phyloP scores from a whole-genome alignment of 2,113 vertebrate genomes.

The Corvus hawaiiensis region DNA sequence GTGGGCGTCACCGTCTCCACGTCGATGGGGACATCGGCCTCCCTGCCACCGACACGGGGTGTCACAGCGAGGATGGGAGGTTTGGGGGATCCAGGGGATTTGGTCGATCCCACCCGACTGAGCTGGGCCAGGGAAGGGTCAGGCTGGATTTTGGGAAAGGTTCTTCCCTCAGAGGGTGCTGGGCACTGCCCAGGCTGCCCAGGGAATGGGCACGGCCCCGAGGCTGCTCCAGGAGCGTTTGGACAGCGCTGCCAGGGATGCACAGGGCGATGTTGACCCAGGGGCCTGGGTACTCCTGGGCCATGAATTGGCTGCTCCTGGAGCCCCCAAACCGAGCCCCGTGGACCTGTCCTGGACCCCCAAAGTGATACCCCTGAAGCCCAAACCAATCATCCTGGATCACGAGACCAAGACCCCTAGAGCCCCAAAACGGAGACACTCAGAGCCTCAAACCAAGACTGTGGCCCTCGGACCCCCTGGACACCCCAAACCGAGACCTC shows the following conservation, averaged over 20 bases:
- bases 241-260: neutral
- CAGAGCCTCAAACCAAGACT: neutral
- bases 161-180: neutral
- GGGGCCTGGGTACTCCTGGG: neutral
- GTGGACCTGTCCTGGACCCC: too few species aligned
- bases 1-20: conserved; percentile 85
- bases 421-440: neutral
- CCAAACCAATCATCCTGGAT: neutral
- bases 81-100: neutral
- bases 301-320: neutral
- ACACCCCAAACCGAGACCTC: neutral
- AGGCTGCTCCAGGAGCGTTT: neutral
- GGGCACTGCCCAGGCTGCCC: neutral
- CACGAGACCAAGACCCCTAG: neutral
- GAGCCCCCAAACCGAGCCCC: neutral
- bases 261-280: neutral
- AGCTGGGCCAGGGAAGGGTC: neutral
- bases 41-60: conserved; percentile 65
- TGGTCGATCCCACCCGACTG: fast-evolving
- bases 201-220: neutral
- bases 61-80: neutral
- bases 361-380: neutral
- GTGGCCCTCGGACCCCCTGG: too few species aligned
- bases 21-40: conserved; percentile 84
- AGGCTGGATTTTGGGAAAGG: neutral